A percentile compares a stretch with the other conserved stretches of the same genome.
Conservation (phyloP, 2,888 invertebrate genomes). For the Perizoma affinitatum region DNA sequence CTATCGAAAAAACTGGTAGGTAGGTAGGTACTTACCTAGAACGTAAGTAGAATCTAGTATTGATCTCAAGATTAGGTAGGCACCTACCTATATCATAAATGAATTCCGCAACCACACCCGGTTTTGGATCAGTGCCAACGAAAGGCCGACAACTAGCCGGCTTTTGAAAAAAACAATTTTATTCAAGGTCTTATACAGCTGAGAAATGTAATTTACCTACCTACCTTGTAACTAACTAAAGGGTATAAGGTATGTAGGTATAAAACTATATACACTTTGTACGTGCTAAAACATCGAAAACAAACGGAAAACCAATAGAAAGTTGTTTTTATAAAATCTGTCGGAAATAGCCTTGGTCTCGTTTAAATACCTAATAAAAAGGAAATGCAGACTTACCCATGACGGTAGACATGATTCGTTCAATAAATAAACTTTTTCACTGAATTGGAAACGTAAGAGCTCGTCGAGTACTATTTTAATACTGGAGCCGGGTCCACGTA, state of each 20-base stretch:
- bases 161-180: slow-evolving; percentile 45
- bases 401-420: slow-evolving; percentile 69
- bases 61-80: slow-evolving; percentile 20
- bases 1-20: neutral
- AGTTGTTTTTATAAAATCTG: neutral
- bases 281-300: neutral
- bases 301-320: neutral
- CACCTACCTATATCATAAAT: slow-evolving; percentile 10
- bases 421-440: slow-evolving; percentile 48
- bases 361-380: slow-evolving; percentile 10
- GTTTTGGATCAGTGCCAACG: slow-evolving; percentile 67
- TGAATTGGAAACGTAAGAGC: slow-evolving; percentile 51
- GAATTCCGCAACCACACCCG: slow-evolving; percentile 56
- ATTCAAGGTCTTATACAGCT: slow-evolving; percentile 20
- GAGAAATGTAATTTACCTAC: neutral
- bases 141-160: slow-evolving; percentile 54
- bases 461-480: slow-evolving; percentile 57
- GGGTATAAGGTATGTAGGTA: too few species aligned
- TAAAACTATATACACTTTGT: too few species aligned
- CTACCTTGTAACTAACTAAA: too few species aligned
- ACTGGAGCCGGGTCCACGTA: slow-evolving; percentile 49
- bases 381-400: slow-evolving; percentile 64
- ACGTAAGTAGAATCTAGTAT: slow-evolving; percentile 18
- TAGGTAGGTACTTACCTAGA: neutral
- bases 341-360: neutral